Conservation (phyloP, 2,888 invertebrate species). For the Serrognathus titanus region DNA sequence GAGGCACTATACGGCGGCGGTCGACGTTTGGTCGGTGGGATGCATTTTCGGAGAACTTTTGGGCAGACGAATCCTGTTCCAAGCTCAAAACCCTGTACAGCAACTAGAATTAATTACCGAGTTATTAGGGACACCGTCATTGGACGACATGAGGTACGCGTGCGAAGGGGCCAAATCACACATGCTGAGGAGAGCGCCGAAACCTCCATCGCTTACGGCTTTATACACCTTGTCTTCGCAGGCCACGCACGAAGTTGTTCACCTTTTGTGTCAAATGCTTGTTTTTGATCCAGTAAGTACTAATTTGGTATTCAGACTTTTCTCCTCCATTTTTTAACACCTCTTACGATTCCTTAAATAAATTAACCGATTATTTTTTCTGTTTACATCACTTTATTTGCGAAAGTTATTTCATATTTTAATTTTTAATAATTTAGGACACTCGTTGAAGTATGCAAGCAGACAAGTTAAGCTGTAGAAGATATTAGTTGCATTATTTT, state of each 20-base stretch:
- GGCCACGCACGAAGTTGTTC: conserved; percentile 97
- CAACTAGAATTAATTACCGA: conserved; percentile 97
- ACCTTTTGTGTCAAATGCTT: conserved; percentile 94
- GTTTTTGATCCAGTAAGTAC: conserved; percentile 92
- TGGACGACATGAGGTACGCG: conserved; percentile 95
- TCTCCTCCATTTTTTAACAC: no score
- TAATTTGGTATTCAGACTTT: no score
- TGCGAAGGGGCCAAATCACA: conserved; percentile 93
- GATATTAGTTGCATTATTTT: no score
- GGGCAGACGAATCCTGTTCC: conserved; percentile 93
- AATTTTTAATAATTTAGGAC: no score
- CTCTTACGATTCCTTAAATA: no score
- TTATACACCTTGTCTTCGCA: conserved; percentile 86
- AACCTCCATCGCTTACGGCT: conserved; percentile 82
- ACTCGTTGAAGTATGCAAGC: no score
- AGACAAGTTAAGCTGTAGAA: no score
- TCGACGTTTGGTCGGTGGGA: conserved; percentile 99
- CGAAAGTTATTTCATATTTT: no score
- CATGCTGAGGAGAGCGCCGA: conserved; percentile 83
- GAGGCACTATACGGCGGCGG: conserved; percentile 91
- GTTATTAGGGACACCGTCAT: conserved; percentile 90
- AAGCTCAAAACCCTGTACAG: conserved; percentile 96
- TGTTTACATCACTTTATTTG: no score
- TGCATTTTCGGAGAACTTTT: conserved; percentile 98
- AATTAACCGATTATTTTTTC: no score